Percentiles rank a stretch among this genome's conserved stretches.
phyloP scores from a whole-genome alignment of 2,113 vertebrate species.

The Amazona vittata region DNA sequence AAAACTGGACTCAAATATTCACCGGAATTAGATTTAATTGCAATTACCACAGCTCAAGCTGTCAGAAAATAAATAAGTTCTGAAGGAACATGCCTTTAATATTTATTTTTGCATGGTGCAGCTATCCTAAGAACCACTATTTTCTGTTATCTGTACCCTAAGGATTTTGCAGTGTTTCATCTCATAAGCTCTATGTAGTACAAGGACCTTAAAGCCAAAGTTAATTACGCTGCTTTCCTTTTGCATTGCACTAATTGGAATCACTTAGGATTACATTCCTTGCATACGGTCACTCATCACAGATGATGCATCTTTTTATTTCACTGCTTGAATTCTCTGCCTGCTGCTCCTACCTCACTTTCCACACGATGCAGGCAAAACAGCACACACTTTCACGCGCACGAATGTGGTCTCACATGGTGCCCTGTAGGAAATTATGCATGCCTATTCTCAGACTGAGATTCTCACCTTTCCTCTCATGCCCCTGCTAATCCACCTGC shows the following conservation, averaged over 20 bases:
- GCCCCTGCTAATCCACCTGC: constrained; percentile 11
- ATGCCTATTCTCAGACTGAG: background rate
- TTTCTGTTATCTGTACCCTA: background rate
- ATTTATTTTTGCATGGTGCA: background rate
- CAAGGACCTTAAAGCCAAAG: background rate
- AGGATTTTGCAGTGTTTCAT: background rate
- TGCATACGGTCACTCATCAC: background rate
- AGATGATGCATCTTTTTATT: background rate
- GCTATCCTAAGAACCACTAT: background rate
- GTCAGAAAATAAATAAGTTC: background rate
- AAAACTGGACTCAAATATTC: background rate
- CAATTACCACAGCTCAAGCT: background rate
- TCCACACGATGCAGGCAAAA: background rate
- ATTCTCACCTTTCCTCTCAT: constrained; percentile 15
- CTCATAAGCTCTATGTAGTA: background rate
- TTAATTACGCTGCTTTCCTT: background rate
- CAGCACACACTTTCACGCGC: background rate
- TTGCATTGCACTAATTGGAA: background rate
- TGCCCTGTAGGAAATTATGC: constrained; percentile 31
- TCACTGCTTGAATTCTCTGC: background rate
- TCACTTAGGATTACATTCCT: background rate
- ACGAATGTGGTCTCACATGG: background rate
- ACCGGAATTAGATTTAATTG: background rate
- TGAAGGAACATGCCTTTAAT: background rate
- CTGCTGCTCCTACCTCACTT: background rate